phyloP scores from a whole-genome alignment of 2,888 invertebrate species.

The Beris chalybata region DNA sequence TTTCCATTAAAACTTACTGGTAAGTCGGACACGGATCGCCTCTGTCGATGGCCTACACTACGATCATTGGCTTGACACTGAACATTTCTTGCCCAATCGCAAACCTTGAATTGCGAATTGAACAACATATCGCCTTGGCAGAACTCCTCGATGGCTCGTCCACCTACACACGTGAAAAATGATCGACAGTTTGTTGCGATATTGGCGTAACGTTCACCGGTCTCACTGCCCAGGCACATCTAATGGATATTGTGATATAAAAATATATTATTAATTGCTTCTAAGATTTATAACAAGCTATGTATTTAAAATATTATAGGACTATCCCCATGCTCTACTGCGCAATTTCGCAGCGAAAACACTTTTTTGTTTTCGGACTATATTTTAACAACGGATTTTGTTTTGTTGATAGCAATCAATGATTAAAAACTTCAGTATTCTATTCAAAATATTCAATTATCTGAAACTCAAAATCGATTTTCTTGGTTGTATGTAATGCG shows the following conservation, averaged over 20 bases:
- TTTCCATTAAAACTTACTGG: conserved; percentile 3
- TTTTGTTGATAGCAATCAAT: no score
- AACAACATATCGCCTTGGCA: conserved; percentile 19
- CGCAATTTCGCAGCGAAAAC: no score
- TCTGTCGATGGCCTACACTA: not conserved
- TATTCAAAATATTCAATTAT: no score
- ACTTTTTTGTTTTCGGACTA: no score
- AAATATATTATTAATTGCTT: no score
- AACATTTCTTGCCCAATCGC: conserved; percentile 26
- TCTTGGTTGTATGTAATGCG: no score
- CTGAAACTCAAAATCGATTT: no score
- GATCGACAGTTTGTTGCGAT: conserved; percentile 9
- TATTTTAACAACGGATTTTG: no score
- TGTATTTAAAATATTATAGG: no score
- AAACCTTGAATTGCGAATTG: conserved; percentile 1
- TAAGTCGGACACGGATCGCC: not conserved
- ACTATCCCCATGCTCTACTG: no score
- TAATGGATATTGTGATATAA: not conserved
- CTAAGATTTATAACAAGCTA: no score
- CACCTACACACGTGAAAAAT: conserved; percentile 5
- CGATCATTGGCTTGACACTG: not conserved
- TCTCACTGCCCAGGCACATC: conserved; percentile 10
- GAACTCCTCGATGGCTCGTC: conserved; percentile 12
- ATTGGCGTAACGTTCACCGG: conserved; percentile 1
- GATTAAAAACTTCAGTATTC: no score